Evolutionary conservation across 2,797 vertebrate genomes (phyloP), one percentile per base, ranked within the genome.

Genomic region (Parotocinclus haroldoi): DNA sequence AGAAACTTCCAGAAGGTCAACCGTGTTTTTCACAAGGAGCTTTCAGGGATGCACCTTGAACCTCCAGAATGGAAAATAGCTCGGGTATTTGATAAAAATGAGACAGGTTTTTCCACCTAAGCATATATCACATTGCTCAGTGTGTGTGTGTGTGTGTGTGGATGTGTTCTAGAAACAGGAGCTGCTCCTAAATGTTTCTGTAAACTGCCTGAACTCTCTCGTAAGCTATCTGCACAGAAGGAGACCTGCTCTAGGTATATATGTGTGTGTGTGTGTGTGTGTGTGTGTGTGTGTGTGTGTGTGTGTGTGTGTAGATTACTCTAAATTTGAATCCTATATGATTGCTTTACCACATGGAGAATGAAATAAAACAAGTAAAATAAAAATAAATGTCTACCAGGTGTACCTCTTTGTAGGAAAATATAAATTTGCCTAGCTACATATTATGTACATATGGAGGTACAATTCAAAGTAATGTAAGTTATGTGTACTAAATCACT

Each of bases 161-260:
- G 61, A 27, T 67, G 58, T 58, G 52, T 10, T 42, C 49, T 83
- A 99, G 96, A 96, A 93, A 72, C 90, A 97, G 18, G 85, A 93
- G 60, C 66, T 93, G 58, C 72, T 98, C 73, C 87, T 94, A 56
- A 89, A 85, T 72, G 87, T 87, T 0, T 89, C 93, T 49, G 85
- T 93, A 72, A 89, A 89, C 79, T 97, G 93, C 79, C 81, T 97
- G 56, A 87, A 89, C 75, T 90, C 92, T 73, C 83, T 98, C 79
- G 77, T 96, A 76, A 82, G 86, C 71, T 96, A 94, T 76, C 81
- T 97, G 40, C 81, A 89, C 75, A 77, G 84, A 70, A 92, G 83
- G 78, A 91, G 85, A 78, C 40, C 40, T 42, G 40, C 40, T 42
- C 8, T 42, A 42, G 40, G 40, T 42, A 42, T 42, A 1, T 42